Conservation (phyloP, 2,113 vertebrate genomes). For the Pangasianodon hypophthalmus region DNA sequence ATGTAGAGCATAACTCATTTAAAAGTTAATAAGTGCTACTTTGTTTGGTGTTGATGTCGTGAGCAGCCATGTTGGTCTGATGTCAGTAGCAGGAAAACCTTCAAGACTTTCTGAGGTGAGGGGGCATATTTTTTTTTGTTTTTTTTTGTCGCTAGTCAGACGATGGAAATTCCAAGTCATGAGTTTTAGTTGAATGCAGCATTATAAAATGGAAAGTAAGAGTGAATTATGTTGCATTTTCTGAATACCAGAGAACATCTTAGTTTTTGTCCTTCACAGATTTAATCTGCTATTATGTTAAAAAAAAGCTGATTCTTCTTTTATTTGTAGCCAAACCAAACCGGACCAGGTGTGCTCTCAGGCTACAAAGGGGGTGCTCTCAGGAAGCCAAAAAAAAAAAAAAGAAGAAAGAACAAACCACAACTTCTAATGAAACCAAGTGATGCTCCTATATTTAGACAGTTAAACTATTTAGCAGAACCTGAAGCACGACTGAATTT, state of each 20-base stretch:
- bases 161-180: neutral
- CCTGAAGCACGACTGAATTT: neutral
- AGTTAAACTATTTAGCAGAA: neutral
- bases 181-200: neutral
- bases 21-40: too few species aligned
- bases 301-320: neutral
- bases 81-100: neutral
- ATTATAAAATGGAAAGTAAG: neutral
- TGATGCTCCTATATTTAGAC: slow-evolving; percentile 5
- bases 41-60: too few species aligned
- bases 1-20: too few species aligned
- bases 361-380: neutral
- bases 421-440: neutral
- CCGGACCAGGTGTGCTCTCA: neutral
- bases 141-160: neutral
- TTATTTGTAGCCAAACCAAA: neutral
- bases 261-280: neutral
- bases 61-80: neutral
- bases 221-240: neutral
- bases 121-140: too few species aligned
- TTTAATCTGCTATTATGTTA: slow-evolving; percentile 20
- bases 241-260: neutral
- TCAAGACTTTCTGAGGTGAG: neutral
- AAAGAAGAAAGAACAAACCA: neutral
- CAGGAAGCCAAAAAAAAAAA: neutral